A percentile compares a stretch with the other conserved stretches of the same genome.
Evolutionary conservation across 1,140 invertebrate species (phyloP).

Genomic region (Macrotrachela quadricornifera): DNA sequence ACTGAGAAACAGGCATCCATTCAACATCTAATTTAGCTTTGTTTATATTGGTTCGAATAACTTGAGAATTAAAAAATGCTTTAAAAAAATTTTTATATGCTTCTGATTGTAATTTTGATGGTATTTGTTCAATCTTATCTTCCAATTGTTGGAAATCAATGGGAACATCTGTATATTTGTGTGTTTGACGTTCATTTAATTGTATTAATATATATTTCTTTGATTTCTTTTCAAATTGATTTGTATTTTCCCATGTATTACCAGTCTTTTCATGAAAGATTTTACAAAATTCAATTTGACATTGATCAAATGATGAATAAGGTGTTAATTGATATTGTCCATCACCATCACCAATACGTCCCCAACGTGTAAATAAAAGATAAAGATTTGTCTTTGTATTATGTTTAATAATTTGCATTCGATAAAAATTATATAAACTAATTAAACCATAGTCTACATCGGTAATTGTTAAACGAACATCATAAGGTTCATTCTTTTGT

Average conservation of each 20-base stretch:
- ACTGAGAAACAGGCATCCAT: not conserved
- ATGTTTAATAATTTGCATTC: slow-evolving; percentile 32
- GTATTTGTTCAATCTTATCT: not conserved
- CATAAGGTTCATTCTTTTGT: slow-evolving; percentile 17
- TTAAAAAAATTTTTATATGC: not conserved
- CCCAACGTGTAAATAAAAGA: slow-evolving; percentile 36
- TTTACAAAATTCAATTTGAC: slow-evolving; percentile 34
- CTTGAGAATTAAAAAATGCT: not conserved
- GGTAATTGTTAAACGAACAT: slow-evolving; percentile 33
- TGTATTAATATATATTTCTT: slow-evolving; percentile 34
- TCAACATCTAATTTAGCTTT: not conserved
- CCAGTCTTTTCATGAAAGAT: slow-evolving; percentile 35
- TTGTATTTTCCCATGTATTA: slow-evolving; percentile 30
- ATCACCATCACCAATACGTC: slow-evolving; percentile 29
- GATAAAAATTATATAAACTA: slow-evolving; percentile 37
- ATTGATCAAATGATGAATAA: slow-evolving; percentile 27
- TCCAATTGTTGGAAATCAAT: not conserved
- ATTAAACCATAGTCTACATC: slow-evolving; percentile 28
- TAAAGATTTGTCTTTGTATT: slow-evolving; percentile 31
- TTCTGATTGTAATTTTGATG: not conserved
- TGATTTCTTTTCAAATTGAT: slow-evolving; percentile 16
- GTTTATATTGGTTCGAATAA: not conserved
- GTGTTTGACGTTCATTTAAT: slow-evolving; percentile 9
- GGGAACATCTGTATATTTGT: not conserved
- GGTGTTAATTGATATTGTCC: slow-evolving; percentile 36